Base-by-base conservation (phyloP, 2,888 invertebrate genomes). In the Ochropacha duplaris region DNA sequence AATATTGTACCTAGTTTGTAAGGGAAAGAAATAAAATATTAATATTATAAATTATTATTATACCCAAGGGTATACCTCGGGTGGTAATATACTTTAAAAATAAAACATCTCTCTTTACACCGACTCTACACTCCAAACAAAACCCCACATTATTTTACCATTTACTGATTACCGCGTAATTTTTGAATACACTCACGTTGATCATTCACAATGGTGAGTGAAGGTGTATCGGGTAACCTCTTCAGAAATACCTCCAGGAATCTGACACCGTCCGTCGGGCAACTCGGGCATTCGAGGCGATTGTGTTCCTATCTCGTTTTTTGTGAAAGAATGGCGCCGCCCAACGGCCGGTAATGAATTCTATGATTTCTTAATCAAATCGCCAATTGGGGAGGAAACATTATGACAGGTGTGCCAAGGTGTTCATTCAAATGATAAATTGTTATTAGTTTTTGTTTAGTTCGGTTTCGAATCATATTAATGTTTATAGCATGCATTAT, bases 351-450 rank as follows among this genome's bases (percentile, higher is more conserved):
- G 19, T 26, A 44, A 44, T 54, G 49, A 28, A n/a, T 22, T 19
- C 44, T 49, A 51, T 49, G 59, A 55, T 66, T 62, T 57, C 62
- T 67, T 65, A 64, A 70, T 64, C 55, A 58, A 66, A 44, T 44
- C 61, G 62, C 54, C 64, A 50, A 50, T 62, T 57, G 54, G 54
- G 56, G 57, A 65, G 68, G 66, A 67, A 72, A 71, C 71, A 71
- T 77, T 73, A 59, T 69, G 68, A 78, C 74, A 74, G 72, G 19
- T 12, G 5, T 28, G 22, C 54, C 16, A 54, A 49, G 51, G 55
- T 51, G 55, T 49, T 14, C 49, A 14, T 28, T 6, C 44, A 16
- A 19, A 44, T 44, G 44, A 44, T 44, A 19, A 44, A 44, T 44
- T 44, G 9, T 44, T 44, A 44, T 9, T 5, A 12, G n/a, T 44